phyloP scores from a whole-genome alignment of 35 echinoderm and acorn worm species.

The Ophiothrix spiculata region DNA sequence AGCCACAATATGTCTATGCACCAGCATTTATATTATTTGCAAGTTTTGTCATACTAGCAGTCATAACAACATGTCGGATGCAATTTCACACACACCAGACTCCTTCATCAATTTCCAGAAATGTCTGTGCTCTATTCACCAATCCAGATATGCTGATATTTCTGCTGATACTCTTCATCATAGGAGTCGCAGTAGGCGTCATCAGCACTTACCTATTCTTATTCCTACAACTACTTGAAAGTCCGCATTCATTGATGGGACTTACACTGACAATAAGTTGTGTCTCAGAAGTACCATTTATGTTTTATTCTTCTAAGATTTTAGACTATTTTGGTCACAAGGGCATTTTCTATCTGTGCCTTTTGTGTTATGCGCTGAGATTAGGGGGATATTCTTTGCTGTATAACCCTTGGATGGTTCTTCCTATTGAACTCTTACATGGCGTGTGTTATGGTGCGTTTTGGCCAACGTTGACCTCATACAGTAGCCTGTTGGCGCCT shows the following conservation, averaged over 20 bases:
- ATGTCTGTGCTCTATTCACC: slow-evolving; percentile 31
- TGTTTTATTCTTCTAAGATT: slow-evolving; percentile 68
- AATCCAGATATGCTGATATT: slow-evolving; percentile 65
- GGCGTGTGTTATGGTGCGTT: slow-evolving; percentile 87
- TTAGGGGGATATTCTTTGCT: slow-evolving; percentile 83
- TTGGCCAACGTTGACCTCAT: slow-evolving; percentile 78
- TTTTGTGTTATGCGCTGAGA: slow-evolving; percentile 78
- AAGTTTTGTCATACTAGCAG: background rate
- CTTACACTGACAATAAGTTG: slow-evolving; percentile 74
- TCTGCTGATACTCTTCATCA: slow-evolving; percentile 51
- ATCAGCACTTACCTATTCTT: slow-evolving; percentile 71
- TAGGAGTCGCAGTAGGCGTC: slow-evolving; percentile 84
- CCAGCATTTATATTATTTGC: slow-evolving; percentile 47
- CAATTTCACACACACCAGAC: slow-evolving; percentile 26
- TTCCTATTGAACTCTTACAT: slow-evolving; percentile 93
- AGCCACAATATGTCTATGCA: background rate
- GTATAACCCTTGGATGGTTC: slow-evolving; percentile 65
- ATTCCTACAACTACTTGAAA: slow-evolving; percentile 62
- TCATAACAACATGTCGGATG: background rate
- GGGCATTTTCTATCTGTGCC: slow-evolving; percentile 61
- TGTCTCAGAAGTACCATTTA: slow-evolving; percentile 83
- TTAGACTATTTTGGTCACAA: slow-evolving; percentile 56
- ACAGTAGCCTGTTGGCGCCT: slow-evolving; percentile 76
- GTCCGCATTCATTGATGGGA: slow-evolving; percentile 76
- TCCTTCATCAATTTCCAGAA: slow-evolving; percentile 20